Base-by-base conservation (phyloP, 2,113 vertebrate species). In the Salvelinus alpinus region DNA sequence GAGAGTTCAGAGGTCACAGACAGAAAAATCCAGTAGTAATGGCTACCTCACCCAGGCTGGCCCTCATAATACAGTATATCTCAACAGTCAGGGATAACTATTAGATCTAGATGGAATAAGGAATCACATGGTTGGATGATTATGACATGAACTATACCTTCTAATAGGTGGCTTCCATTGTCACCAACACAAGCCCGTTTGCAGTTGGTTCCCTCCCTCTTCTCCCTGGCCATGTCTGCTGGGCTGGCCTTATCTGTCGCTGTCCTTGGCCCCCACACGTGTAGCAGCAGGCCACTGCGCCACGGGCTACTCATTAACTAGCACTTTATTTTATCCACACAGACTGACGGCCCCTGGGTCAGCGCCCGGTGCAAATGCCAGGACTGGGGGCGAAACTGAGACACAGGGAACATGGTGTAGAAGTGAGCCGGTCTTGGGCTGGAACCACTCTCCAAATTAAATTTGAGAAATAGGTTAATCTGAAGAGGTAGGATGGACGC, bases 251-350 rank as follows among this genome's bases (percentile, higher is more conserved):
- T 87, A 85, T 87, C 85, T 66, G 74, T 62, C 86, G 75, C 88
- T 71, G 82, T 81, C 85, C 85, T 86, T 85, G 85, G 85, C 87
- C 82, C 71, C 38, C 79, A 86, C 87, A 87, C 87, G 82, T 89
- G 87, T 83, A 80, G 74, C 80, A 70, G 75, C 74, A 82, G 71
- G 73, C 80, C 74, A 64, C 69, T 74, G 47, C 66, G 48, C 79
- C 77, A 48, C 47, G 51, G n/a, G 74, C 70, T 86, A 86, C 72
- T 87, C 66, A 87, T 87, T 89, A 89, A 89, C 87, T 79, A 86
- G 70, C 4, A 83, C 81, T 87, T 89, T 82, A 85, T 88, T 84
- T 83, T 76, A 82, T 75, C 75, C 81, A 44, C 70, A 79, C 64
- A 76, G 70, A 70, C 64, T 73, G 70, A 67, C 64, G 68, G 59